Conservation (phyloP, 2,888 invertebrate species). For the Pardosa pseudoannulata region DNA sequence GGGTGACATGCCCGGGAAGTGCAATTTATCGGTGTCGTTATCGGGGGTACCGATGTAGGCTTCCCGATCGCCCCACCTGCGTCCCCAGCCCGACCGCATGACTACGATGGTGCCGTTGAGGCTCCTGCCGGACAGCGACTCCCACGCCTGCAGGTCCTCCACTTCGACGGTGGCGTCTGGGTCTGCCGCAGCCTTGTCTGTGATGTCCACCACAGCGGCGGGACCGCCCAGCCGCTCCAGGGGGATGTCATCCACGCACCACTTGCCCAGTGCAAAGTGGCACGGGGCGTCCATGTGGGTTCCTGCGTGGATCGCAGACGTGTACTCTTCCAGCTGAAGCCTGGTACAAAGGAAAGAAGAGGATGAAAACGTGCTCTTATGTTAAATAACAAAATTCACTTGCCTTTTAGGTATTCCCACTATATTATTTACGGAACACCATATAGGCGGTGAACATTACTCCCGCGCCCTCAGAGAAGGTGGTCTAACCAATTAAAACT, state of each 20-base stretch:
- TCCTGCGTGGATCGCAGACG: slow-evolving; percentile 81
- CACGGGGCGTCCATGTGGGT: slow-evolving; percentile 83
- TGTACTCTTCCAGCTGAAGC: slow-evolving; percentile 80
- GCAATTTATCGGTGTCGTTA: slow-evolving; percentile 48
- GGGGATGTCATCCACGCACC: slow-evolving; percentile 80
- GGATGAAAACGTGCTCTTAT: too few species aligned
- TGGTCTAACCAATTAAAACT: too few species aligned
- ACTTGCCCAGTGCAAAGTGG: slow-evolving; percentile 80
- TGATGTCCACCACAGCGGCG: slow-evolving; percentile 74
- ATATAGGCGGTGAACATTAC: too few species aligned
- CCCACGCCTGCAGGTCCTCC: slow-evolving; percentile 77
- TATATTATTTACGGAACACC: too few species aligned
- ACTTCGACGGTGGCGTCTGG: slow-evolving; percentile 53
- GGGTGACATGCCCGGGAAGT: slow-evolving; percentile 80
- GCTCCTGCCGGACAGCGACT: slow-evolving; percentile 78
- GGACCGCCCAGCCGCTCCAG: slow-evolving; percentile 78
- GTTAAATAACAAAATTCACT: too few species aligned
- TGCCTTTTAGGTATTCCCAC: too few species aligned
- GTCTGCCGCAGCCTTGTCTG: slow-evolving; percentile 40
- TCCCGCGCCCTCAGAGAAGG: too few species aligned
- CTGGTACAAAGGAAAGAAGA: too few species aligned
- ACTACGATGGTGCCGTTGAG: slow-evolving; percentile 78
- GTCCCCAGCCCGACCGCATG: slow-evolving; percentile 77
- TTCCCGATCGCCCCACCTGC: slow-evolving; percentile 74
- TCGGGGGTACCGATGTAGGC: slow-evolving; percentile 72